Percentiles rank a stretch among this genome's conserved stretches.
Evolutionary conservation across 2,888 invertebrate genomes (phyloP).

Genomic region (Caenorhabditis macrosperma): DNA sequence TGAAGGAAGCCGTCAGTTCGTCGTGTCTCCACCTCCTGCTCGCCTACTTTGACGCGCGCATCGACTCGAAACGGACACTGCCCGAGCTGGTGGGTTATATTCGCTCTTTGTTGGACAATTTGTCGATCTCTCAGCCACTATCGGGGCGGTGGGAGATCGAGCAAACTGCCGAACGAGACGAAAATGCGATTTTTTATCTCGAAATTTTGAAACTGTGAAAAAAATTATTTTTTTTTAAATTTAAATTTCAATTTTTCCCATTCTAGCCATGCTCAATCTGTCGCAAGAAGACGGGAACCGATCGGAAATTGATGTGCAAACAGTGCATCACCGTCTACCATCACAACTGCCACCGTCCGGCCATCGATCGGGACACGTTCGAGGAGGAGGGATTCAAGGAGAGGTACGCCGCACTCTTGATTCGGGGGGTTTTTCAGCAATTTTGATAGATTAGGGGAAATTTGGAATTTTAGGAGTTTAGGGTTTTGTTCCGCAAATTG

Average conservation of each 20-base stretch:
- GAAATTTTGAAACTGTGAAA: background rate
- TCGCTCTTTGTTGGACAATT: too few relatives aligned
- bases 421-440: too few relatives aligned
- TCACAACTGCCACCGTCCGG: constrained; percentile 18
- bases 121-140: too few relatives aligned
- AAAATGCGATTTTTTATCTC: background rate
- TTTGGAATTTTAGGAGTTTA: too few relatives aligned
- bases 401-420: constrained; percentile 12
- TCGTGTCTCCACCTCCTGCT: constrained; percentile 61
- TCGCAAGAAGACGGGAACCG: constrained; percentile 7
- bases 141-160: too few relatives aligned
- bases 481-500: too few relatives aligned
- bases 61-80: constrained; percentile 30
- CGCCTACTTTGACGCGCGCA: constrained; percentile 57
- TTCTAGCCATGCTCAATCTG: constrained; percentile 37
- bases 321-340: constrained; percentile 36
- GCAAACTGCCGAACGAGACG: too few relatives aligned
- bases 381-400: constrained; percentile 51
- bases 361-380: background rate
- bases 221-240: background rate
- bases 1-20: constrained; percentile 42
- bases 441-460: too few relatives aligned
- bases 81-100: constrained; percentile 18
- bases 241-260: background rate
- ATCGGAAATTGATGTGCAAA: constrained; percentile 38